Evolutionary conservation across 2,797 vertebrate species (phyloP), one percentile per base, ranked within the genome.

Genomic region (Thamnophis elegans): DNA sequence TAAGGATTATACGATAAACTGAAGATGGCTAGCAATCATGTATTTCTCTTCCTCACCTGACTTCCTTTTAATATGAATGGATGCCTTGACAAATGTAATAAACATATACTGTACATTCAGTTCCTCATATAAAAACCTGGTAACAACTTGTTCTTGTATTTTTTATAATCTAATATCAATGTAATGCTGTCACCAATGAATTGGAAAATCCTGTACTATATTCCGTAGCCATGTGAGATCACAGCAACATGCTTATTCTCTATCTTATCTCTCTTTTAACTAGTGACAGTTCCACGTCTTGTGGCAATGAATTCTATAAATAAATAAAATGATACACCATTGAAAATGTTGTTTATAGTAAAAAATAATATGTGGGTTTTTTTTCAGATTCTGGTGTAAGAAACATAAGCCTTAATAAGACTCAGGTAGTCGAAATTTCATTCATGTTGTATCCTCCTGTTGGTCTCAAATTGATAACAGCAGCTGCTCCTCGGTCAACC

Each of bases 361-460:
- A 4, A 73, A 26, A 9, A 11, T 14, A 32, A 14, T 42, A 47
- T 54, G 25, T 90, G 36, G 18, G 85, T 90, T 87, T n/a, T 89
- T 90, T 91, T 18, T 13, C 85, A 93, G 53, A 59, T 92, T 90
- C 36, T 85, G 10, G 62, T 58, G 12, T 25, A 85, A 18, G 87
- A 73, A 3, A n/a, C 62, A 91, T 32, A 94, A 88, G 1, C 51
- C 94, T 96, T 92, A 96, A 90, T 92, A 97, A 92, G 11, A 16
- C 87, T 65, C 93, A 91, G 91, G 96, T 91, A 32, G 12, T 96
- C 91, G 96, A 97, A 95, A 95, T 96, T 90, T 14, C 95, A 92
- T 97, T 97, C 91, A 96, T 88, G 0, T 91, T 96, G 2, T 97
- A 97, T 95, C 96, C 95, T 58, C 94, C 95, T 85, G 68, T 90